These are phyloP conservation scores for Himalopsyche anomala DNA, from an alignment of 2,888 invertebrate genomes.

Conservation along the genomic window DNA sequence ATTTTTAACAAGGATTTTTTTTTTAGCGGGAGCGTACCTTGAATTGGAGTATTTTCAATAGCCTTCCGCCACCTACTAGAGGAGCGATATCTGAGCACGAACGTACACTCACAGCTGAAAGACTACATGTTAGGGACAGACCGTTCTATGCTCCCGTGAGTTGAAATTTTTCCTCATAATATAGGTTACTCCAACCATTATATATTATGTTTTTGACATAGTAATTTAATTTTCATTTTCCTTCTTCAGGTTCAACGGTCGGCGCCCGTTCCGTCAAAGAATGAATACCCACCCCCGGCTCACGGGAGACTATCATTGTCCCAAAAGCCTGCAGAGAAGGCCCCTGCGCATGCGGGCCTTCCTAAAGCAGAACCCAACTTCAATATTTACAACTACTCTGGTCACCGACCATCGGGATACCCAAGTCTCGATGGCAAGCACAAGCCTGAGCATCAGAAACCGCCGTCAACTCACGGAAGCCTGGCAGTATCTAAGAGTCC, in stretches of 20 bases:
- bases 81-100: conserved; percentile 55
- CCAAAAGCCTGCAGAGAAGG: conserved; percentile 69
- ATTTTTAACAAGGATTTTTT: conserved; percentile 1
- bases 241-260: conserved; percentile 68
- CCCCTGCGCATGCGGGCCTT: conserved; percentile 68
- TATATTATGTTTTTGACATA: background rate
- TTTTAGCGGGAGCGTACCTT: conserved; percentile 74
- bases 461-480: conserved; percentile 68
- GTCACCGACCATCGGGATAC: conserved; percentile 70
- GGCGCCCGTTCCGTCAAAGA: conserved; percentile 71
- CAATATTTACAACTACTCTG: conserved; percentile 81
- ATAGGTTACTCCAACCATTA: background rate
- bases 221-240: background rate
- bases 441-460: conserved; percentile 74
- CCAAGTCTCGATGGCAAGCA: conserved; percentile 79
- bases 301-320: conserved; percentile 69
- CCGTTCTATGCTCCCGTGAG: conserved; percentile 61
- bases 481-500: conserved; percentile 69
- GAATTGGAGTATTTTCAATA: conserved; percentile 78
- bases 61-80: conserved; percentile 74
- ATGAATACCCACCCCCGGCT: conserved; percentile 74
- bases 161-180: background rate
- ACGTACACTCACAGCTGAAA: conserved; percentile 53
- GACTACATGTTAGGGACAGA: conserved; percentile 57
- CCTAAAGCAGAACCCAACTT: conserved; percentile 84